phyloP scores from a whole-genome alignment of 2,888 invertebrate genomes.

The Argyresthia goedartella region DNA sequence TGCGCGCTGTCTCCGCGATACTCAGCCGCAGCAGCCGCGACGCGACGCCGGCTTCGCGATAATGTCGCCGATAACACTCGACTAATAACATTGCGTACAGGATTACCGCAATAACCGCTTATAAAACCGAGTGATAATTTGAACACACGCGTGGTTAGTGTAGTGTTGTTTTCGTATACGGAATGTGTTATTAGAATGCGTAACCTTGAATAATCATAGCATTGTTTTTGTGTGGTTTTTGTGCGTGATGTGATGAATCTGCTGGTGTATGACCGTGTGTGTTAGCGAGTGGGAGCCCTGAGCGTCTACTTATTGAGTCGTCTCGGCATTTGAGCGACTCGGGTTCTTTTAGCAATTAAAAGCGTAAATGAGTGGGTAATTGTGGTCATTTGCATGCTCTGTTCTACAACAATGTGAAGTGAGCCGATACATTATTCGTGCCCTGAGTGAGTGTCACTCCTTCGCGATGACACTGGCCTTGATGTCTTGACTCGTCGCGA shows the following conservation, averaged over 20 bases:
- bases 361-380: constrained; percentile 35
- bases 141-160: not conserved
- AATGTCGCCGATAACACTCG: not conserved
- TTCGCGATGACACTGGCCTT: constrained; percentile 44
- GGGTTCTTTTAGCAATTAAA: constrained; percentile 24
- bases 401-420: constrained; percentile 17
- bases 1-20: constrained; percentile 63
- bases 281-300: no score
- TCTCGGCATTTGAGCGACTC: not conserved
- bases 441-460: constrained; percentile 10
- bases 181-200: constrained; percentile 57
- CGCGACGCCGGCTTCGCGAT: not conserved
- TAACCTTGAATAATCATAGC: constrained; percentile 40
- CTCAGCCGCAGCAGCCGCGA: constrained; percentile 30
- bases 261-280: no score
- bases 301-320: constrained; percentile 24
- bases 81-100: no score
- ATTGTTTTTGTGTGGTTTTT: constrained; percentile 31
- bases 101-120: no score
- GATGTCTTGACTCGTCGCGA: constrained; percentile 36
- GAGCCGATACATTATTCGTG: constrained; percentile 14
- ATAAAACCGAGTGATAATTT: not conserved
- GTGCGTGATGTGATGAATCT: constrained; percentile 19
- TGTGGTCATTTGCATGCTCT: constrained; percentile 27
- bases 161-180: constrained; percentile 17